Base-by-base conservation (phyloP, 2,888 invertebrate genomes). In the Mystacides longicornis region DNA sequence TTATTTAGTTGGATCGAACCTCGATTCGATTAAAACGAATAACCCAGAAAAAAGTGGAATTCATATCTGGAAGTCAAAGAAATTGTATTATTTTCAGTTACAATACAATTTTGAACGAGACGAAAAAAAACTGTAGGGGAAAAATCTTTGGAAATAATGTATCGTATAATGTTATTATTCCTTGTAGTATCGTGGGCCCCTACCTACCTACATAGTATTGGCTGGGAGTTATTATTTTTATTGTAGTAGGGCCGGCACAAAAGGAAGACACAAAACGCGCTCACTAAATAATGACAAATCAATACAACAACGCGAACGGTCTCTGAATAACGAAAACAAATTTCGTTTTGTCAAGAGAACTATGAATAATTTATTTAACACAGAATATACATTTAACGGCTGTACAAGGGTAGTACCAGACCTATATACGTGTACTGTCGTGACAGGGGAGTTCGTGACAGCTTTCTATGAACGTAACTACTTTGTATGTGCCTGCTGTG, bases 11-110 rank as follows among this genome's bases (percentile, higher is more conserved):
- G 37, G 52, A 46, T 46, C 27, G 19, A 52, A 46, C 20, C 45
- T 23, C 16, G 31, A 52, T 52, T 52, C 52, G 52, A 52, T 52
- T 46, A 52, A 27, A 52, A 31, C 46, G 46, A 52, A 52, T 52
- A 27, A 52, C 52, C 52, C 52, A 42, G 45, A 27, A 52, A 46
- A 52, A 52, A 45, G 46, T 27, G 19, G 23, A 43, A 46, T 31
- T 27, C 45, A 52, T 52, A 52, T 31, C 20, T 43, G 37, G 37
- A 37, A n/a, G 14, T 37, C 37, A 37, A 37, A 37, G 37, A 7
- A 37, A 7, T n/a, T n/a, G n/a, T n/a, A n/a, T n/a, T n/a, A n/a
- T n/a, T n/a, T n/a, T n/a, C n/a, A n/a, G n/a, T n/a, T n/a, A n/a
- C n/a, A n/a, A n/a, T n/a, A n/a, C n/a, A n/a, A n/a, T n/a, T n/a